Evolutionary conservation across 2,797 vertebrate genomes (phyloP), one percentile per base, ranked within the genome.

Genomic region (Morus bassanus): DNA sequence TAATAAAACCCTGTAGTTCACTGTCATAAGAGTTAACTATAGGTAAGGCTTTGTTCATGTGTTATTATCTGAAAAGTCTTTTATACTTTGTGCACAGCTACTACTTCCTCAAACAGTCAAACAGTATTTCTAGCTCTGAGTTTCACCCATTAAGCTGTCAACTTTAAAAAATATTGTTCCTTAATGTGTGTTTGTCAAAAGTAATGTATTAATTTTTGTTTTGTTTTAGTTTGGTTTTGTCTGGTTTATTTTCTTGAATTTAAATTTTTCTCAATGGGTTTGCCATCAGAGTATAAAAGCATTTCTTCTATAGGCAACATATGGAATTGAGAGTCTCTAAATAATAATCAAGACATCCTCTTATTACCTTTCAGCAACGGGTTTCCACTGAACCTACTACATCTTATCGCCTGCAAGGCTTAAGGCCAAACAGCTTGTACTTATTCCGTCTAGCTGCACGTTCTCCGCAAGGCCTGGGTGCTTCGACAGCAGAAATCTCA

Each of bases 371-470:
- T 88, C 97, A 99, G 99, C 99, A 99, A 97, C 98, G 98, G 9
- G 98, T 99, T 98, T 99, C 98, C 97, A 99, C 99, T 41, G 99
- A 99, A 69, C 99, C 99, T 64, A 98, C 98, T 39, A 98, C 98
- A 64, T 99, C 99, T 3, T 99, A 99, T 74, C 98, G 99, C 28
- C 98, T 99, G 72, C 99, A 99, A 98, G 99, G 99, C 76, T 97
- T 99, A 96, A 99, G 99, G 97, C 99, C 99, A 89, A 99, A 99
- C 98, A 99, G 99, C 77, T 98, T 99, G 28, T 99, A 99, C 93
- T 98, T 98, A 93, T 99, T 99, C 94, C 99, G 99, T 76, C 98
- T 99, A 93, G 99, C 99, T 80, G 99, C 99, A 7, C 99, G 99
- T 43, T 99, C 99, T 97, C 99, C 99, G 53, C 99, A 99, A 72